Percentiles rank a stretch among this genome's conserved stretches.
These are phyloP conservation scores for Epizoanthus illoricatus DNA, from an alignment of 92 coral and sea anemone genomes.

Conservation along the genomic window DNA sequence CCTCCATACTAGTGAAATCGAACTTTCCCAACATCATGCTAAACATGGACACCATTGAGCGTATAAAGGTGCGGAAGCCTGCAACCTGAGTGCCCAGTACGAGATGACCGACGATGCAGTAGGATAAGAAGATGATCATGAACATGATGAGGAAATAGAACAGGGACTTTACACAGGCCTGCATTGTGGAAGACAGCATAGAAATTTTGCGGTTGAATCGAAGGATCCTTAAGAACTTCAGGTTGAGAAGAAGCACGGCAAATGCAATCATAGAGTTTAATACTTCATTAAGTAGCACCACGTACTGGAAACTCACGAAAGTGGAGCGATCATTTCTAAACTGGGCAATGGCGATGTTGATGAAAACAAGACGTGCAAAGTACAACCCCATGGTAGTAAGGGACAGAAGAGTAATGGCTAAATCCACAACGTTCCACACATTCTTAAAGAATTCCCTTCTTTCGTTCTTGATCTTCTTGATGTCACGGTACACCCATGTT, in stretches of 20 bases:
- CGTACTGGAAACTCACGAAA: conserved; percentile 93
- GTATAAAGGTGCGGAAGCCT: conserved; percentile 73
- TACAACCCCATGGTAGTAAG: conserved; percentile 67
- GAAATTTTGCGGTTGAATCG: conserved; percentile 88
- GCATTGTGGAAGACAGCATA: conserved; percentile 69
- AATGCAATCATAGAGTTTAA: conserved; percentile 61
- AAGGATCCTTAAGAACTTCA: conserved; percentile 83
- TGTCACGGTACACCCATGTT: conserved; percentile 78
- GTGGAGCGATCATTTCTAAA: conserved; percentile 63
- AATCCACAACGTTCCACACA: conserved; percentile 83
- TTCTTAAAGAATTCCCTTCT: conserved; percentile 56
- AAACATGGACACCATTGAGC: conserved; percentile 81
- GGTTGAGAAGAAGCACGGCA: conserved; percentile 69
- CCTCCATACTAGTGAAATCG: conserved; percentile 62
- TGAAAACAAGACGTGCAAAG: conserved; percentile 73
- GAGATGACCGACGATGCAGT: conserved; percentile 57
- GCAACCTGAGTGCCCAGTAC: conserved; percentile 64
- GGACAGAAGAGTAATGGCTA: conserved; percentile 56
- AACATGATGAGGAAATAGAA: conserved; percentile 71
- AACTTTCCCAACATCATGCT: conserved; percentile 85
- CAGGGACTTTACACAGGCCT: conserved; percentile 59
- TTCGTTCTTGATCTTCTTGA: conserved; percentile 63
- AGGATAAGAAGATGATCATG: conserved; percentile 66
- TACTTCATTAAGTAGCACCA: conserved; percentile 70
- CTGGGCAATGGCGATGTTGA: conserved; percentile 53